Evolutionary conservation across 2,888 invertebrate species (phyloP).

Genomic region (Aelia acuminata): DNA sequence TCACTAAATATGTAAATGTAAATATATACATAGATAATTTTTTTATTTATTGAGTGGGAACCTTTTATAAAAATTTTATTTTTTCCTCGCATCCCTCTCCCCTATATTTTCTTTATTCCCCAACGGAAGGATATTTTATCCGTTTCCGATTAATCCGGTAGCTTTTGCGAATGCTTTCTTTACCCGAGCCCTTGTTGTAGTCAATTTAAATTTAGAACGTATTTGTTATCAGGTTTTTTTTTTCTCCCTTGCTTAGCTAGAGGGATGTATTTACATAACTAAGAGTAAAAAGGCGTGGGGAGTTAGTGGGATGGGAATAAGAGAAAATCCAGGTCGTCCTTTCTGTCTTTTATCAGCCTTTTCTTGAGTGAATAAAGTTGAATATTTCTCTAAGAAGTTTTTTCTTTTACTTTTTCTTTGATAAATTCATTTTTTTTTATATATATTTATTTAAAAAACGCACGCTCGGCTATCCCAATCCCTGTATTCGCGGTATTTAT

Average conservation of each 20-base stretch:
- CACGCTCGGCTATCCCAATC: too few species aligned
- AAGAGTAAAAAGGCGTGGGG: background rate
- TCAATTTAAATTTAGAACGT: slow-evolving; percentile 5
- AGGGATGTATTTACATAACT: slow-evolving; percentile 11
- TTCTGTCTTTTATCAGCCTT: slow-evolving; percentile 25
- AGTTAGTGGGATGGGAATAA: background rate
- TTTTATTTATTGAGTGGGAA: too few species aligned
- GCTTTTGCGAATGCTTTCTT: background rate
- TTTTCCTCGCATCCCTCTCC: background rate
- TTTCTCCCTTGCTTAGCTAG: background rate
- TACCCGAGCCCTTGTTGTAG: background rate
- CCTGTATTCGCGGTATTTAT: too few species aligned
- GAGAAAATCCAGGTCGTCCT: slow-evolving; percentile 24
- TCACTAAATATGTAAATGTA: too few species aligned
- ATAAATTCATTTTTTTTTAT: too few species aligned
- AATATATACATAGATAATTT: too few species aligned
- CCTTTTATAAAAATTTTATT: background rate
- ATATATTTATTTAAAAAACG: too few species aligned
- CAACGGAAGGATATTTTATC: background rate
- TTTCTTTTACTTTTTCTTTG: too few species aligned
- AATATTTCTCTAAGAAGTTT: background rate
- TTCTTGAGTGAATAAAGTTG: background rate
- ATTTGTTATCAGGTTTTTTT: background rate
- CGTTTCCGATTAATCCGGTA: background rate
- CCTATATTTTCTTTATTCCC: background rate